Evolutionary conservation across 2,113 vertebrate species (phyloP).

Genomic region (Malurus alboscapulatus): DNA sequence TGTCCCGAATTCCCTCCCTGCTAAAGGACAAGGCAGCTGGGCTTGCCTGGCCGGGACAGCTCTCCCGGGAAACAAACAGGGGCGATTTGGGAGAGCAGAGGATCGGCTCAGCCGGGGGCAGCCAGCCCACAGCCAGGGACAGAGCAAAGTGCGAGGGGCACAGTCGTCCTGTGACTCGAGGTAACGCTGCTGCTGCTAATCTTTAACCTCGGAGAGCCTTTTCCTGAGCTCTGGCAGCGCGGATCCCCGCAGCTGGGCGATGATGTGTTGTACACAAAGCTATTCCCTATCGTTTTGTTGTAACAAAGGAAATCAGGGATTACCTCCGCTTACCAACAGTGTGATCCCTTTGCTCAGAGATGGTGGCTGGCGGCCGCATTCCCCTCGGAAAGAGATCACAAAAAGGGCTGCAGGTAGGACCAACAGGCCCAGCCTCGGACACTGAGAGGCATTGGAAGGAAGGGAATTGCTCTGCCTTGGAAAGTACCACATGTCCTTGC

Average conservation of each 20-base stretch:
- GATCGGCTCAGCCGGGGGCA: background rate
- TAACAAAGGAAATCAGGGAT: background rate
- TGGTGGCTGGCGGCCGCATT: background rate
- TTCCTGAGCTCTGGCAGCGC: background rate
- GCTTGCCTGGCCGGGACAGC: background rate
- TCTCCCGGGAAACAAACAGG: background rate
- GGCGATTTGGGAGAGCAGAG: background rate
- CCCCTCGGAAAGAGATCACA: background rate
- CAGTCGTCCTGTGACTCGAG: background rate
- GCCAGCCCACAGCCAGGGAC: background rate
- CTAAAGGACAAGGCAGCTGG: background rate
- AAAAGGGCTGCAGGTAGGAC: background rate
- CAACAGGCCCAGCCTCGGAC: background rate
- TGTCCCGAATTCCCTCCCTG: background rate
- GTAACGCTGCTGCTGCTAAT: background rate
- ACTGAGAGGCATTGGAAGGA: background rate
- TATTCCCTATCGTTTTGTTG: background rate
- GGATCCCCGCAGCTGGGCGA: background rate
- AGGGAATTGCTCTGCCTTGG: background rate
- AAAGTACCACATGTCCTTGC: background rate
- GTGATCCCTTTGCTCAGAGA: background rate
- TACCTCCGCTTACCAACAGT: background rate
- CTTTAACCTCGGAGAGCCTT: background rate
- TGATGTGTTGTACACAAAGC: fast-evolving
- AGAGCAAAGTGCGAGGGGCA: background rate